Base-by-base conservation (phyloP, 2,113 vertebrate genomes). In the Pao palembangensis region DNA sequence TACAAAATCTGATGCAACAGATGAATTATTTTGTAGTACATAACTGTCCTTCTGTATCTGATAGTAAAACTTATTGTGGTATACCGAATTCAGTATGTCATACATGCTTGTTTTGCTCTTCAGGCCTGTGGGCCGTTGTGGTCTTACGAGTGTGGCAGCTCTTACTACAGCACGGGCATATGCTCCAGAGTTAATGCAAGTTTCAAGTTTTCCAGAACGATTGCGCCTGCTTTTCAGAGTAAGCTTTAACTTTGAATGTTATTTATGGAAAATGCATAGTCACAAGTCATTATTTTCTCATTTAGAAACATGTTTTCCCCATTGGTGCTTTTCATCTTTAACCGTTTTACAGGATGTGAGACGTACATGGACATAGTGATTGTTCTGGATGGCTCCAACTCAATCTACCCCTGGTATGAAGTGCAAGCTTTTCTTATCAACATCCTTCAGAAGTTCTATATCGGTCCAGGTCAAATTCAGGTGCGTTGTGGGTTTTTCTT, bases 361-460 rank as follows among this genome's bases (percentile, higher is more conserved):
- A 98, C 95, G 8, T 98, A 94, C 78, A 98, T 98, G 96, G 97
- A 99, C 82, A 99, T 99, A 31, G 84, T 99, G 63, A 99, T 99
- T 0, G 97, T 99, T 6, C 89, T 98, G 80, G 97, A 99, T 6
- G 97, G 97, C 12, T 99, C 97, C 60, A 99, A 99, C 88, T 99
- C 96, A 81, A 99, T 99, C 51, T 99, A 99, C 62, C 97, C 97
- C 3, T 99, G 97, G 97, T 93, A 93, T 20, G 97, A 99, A 65
- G 96, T 99, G 38, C 97, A 95, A 67, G 90, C 94, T 78, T 99
- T 99, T 87, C 94, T 99, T 75, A 98, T 99, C 73, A 98, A 94
- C 79, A 93, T 98, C 85, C 89, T 99, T 48, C 93, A 98, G 79
- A 99, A 98, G 84, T 99, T 99, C 56, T 93, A 96, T 69, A 92